These are phyloP conservation scores for Cephus cinctus DNA, from an alignment of 1,140 invertebrate species.

Conservation along the genomic window DNA sequence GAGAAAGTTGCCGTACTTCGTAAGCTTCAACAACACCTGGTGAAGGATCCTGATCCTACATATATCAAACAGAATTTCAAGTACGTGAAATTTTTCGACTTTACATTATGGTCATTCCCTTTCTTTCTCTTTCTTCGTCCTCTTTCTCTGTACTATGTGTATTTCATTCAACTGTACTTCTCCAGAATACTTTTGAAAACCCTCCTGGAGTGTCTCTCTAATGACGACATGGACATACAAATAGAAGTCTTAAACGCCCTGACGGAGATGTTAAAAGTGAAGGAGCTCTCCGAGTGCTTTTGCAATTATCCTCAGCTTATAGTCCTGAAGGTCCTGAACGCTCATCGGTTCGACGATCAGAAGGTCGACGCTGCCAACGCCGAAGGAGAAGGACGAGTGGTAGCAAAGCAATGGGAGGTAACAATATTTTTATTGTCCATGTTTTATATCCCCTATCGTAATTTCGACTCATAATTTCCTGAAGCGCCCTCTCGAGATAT, in stretches of 20 bases:
- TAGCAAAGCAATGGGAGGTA: conserved; percentile 42
- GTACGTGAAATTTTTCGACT: conserved; percentile 34
- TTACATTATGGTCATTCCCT: conserved; percentile 1
- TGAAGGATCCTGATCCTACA: conserved; percentile 37
- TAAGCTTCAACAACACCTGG: conserved; percentile 51
- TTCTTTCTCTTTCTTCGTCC: background rate
- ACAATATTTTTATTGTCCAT: conserved; percentile 23
- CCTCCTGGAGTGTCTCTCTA: conserved; percentile 71
- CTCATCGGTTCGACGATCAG: conserved; percentile 64
- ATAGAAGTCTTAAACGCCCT: conserved; percentile 75
- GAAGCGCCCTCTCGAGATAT: no score
- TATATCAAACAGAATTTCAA: conserved; percentile 59
- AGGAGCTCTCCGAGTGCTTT: conserved; percentile 74
- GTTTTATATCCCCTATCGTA: no score
- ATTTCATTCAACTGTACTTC: conserved; percentile 14
- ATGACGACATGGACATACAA: conserved; percentile 67
- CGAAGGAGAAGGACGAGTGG: conserved; percentile 26
- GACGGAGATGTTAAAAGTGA: conserved; percentile 76
- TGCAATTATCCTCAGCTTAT: conserved; percentile 85
- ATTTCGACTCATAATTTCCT: no score
- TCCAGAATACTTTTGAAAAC: conserved; percentile 71
- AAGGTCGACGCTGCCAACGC: conserved; percentile 26
- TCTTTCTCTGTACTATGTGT: conserved; percentile 3
- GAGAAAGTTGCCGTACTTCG: conserved; percentile 44
- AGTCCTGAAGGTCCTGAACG: conserved; percentile 81